Conservation (phyloP, 2,797 vertebrate genomes). For the Podarcis lilfordi region DNA sequence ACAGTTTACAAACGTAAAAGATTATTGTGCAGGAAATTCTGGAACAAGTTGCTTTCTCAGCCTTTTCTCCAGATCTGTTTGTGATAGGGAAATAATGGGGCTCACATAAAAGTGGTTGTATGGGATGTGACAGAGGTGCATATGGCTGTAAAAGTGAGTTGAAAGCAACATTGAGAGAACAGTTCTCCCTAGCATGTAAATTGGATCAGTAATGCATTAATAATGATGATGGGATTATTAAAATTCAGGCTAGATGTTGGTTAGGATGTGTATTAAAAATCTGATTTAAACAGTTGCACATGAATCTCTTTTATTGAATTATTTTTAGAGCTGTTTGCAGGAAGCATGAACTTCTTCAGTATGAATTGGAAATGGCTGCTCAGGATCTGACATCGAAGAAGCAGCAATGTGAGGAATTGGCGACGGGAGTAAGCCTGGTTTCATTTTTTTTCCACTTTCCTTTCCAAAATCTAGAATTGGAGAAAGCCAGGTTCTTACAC, state of each 20-base stretch:
- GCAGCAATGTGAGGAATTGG: slow-evolving; percentile 94
- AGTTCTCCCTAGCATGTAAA: background rate
- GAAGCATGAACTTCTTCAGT: slow-evolving; percentile 95
- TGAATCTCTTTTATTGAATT: slow-evolving; percentile 39
- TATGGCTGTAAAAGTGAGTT: background rate
- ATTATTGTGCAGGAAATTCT: background rate
- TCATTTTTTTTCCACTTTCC: slow-evolving; percentile 40
- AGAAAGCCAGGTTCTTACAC: slow-evolving; percentile 46
- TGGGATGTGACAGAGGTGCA: background rate
- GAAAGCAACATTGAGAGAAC: background rate
- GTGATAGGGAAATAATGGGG: background rate
- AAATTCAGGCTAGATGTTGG: slow-evolving; percentile 28
- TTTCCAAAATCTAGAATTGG: slow-evolving; percentile 41
- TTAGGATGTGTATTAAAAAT: slow-evolving; percentile 21
- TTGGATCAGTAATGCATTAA: background rate
- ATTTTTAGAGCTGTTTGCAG: slow-evolving; percentile 90
- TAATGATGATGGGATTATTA: slow-evolving; percentile 34
- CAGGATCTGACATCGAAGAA: slow-evolving; percentile 93
- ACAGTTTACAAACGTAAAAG: background rate
- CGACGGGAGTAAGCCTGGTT: slow-evolving; percentile 86
- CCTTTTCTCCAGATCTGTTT: background rate
- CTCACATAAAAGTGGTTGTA: background rate
- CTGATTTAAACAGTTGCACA: background rate
- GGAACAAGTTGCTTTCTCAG: background rate
- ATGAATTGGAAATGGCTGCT: slow-evolving; percentile 90